Conservation (phyloP, 1,140 invertebrate genomes). For the Zophobas morio region DNA sequence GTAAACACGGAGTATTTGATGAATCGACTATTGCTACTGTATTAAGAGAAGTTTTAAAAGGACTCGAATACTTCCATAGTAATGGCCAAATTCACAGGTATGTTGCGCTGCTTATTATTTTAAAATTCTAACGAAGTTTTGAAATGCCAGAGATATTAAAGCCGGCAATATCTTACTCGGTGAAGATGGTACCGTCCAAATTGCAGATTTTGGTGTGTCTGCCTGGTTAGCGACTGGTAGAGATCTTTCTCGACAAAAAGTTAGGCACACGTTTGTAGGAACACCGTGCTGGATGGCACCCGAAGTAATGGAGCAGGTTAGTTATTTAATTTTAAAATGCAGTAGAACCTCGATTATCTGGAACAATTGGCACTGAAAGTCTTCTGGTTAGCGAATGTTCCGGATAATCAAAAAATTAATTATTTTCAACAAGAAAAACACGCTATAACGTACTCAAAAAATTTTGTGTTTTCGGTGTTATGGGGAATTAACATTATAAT, state of each 20-base stretch:
- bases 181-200: slow-evolving; percentile 98
- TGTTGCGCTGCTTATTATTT: not conserved
- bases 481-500: no score
- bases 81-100: slow-evolving; percentile 98
- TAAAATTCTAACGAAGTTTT: slow-evolving; percentile 58
- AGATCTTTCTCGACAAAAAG: slow-evolving; percentile 94
- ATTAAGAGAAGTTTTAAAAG: slow-evolving; percentile 97
- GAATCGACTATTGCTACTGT: slow-evolving; percentile 99
- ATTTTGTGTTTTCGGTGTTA: no score
- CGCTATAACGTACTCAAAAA: no score
- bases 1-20: slow-evolving; percentile 97
- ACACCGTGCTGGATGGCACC: slow-evolving; percentile 99
- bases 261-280: slow-evolving; percentile 97
- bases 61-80: slow-evolving; percentile 98
- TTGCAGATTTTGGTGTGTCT: slow-evolving; percentile 95
- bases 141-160: slow-evolving; percentile 88
- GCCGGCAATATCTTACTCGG: slow-evolving; percentile 98
- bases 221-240: slow-evolving; percentile 93
- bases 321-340: not conserved
- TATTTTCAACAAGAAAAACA: no score
- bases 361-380: no score
- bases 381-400: no score
- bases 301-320: slow-evolving; percentile 98
- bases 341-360: no score
- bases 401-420: no score